Conservation (phyloP, 30 jellyfish, hydroid and myxozoan species). For the Chrysaora quinquecirrha region DNA sequence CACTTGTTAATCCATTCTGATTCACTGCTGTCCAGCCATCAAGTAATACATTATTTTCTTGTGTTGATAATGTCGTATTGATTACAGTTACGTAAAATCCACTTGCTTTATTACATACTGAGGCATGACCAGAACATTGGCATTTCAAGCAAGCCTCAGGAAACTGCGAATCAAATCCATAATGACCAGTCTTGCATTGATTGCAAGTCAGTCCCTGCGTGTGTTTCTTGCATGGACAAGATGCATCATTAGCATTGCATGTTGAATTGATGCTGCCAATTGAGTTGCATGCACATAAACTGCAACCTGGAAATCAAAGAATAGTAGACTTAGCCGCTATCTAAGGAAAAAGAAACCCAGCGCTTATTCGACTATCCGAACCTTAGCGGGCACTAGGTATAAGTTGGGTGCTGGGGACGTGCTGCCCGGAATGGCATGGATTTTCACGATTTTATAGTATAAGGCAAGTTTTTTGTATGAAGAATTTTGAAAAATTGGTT, state of each 20-base stretch:
- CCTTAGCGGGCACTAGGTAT: too few species aligned
- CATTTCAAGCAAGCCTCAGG: constrained; percentile 84
- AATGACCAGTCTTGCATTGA: constrained; percentile 80
- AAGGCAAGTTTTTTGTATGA: too few species aligned
- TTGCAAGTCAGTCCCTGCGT: constrained; percentile 73
- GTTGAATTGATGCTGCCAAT: constrained; percentile 77
- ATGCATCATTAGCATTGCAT: constrained; percentile 81
- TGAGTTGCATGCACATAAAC: constrained; percentile 71
- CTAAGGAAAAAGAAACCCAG: too few species aligned
- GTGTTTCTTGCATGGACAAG: constrained; percentile 79
- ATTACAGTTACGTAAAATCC: constrained; percentile 67
- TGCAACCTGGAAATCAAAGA: constrained; percentile 71
- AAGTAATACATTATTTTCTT: constrained; percentile 43
- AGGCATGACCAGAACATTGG: constrained; percentile 85
- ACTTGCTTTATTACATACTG: constrained; percentile 78
- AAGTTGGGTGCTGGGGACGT: too few species aligned
- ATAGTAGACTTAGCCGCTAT: too few species aligned
- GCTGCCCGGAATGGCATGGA: too few species aligned
- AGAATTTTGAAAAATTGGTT: too few species aligned
- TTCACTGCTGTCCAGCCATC: constrained; percentile 91
- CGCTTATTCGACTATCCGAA: too few species aligned
- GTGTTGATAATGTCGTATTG: constrained; percentile 63
- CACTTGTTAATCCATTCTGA: constrained; percentile 56
- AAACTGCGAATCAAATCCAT: constrained; percentile 81
- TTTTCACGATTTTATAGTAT: too few species aligned